Conservation (phyloP, 2,888 invertebrate species). For the Drosophila engyochracea region DNA sequence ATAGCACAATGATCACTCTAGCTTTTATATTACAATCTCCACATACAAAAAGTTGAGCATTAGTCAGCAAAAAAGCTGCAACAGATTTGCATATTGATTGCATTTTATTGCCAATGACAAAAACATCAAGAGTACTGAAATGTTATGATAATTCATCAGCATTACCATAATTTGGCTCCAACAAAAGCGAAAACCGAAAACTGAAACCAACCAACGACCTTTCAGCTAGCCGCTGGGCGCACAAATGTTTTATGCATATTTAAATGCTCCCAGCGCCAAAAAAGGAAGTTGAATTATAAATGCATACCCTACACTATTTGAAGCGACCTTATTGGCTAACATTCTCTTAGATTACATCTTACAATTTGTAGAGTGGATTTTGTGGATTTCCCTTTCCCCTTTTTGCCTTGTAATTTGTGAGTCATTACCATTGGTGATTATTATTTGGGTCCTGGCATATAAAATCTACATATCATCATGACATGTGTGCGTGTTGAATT, state of each 20-base stretch:
- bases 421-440: slow-evolving; percentile 55
- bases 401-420: neutral
- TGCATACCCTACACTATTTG: neutral
- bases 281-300: slow-evolving; percentile 32
- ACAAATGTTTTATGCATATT: slow-evolving; percentile 53
- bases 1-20: neutral
- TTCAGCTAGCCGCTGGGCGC: slow-evolving; percentile 9
- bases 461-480: slow-evolving; percentile 35
- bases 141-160: slow-evolving; percentile 52
- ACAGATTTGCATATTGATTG: slow-evolving; percentile 57
- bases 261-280: slow-evolving; percentile 34
- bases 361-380: slow-evolving; percentile 7
- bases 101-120: slow-evolving; percentile 42
- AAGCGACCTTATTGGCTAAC: slow-evolving; percentile 10
- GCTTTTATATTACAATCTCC: neutral
- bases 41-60: slow-evolving; percentile 1
- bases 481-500: slow-evolving; percentile 52
- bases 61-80: slow-evolving; percentile 36
- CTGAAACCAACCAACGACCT: slow-evolving; percentile 5
- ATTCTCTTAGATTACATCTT: neutral
- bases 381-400: neutral
- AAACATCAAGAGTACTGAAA: slow-evolving; percentile 20
- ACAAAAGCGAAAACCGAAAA: slow-evolving; percentile 12
- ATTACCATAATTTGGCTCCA: slow-evolving; percentile 49
- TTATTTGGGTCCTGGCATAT: slow-evolving; percentile 40